phyloP scores from a whole-genome alignment of 1,140 invertebrate species.

The Ruditapes philippinarum region DNA sequence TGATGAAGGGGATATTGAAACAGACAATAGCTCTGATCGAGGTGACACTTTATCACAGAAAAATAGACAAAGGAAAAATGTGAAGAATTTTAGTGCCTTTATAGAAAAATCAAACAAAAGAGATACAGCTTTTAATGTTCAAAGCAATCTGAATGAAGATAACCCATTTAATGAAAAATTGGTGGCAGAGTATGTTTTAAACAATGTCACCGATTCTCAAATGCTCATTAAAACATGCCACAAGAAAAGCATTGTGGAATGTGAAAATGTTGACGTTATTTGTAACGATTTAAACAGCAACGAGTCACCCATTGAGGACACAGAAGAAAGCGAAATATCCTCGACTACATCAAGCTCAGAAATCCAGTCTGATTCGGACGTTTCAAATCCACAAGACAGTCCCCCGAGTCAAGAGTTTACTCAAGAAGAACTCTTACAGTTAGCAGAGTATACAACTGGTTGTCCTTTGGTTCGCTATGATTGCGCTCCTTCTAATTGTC shows the following conservation, averaged over 20 bases:
- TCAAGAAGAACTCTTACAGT: constrained; percentile 79
- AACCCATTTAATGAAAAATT: constrained; percentile 72
- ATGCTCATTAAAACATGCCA: constrained; percentile 61
- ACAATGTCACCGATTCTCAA: constrained; percentile 75
- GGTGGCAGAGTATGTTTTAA: constrained; percentile 77
- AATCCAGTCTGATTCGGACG: constrained; percentile 78
- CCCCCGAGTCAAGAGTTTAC: constrained; percentile 65
- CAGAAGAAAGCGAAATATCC: constrained; percentile 81
- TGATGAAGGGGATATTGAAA: constrained; percentile 58
- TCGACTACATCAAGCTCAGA: constrained; percentile 82
- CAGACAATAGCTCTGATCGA: constrained; percentile 62
- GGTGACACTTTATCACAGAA: constrained; percentile 31
- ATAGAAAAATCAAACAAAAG: constrained; percentile 80
- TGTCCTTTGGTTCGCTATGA: constrained; percentile 83
- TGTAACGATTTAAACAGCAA: constrained; percentile 84
- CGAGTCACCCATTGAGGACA: constrained; percentile 74
- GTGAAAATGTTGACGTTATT: constrained; percentile 84
- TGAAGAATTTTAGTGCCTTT: constrained; percentile 84
- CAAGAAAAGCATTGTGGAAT: constrained; percentile 80
- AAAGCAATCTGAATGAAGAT: constrained; percentile 40
- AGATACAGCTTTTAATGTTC: constrained; percentile 20
- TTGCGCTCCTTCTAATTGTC: constrained; percentile 80
- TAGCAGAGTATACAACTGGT: constrained; percentile 83
- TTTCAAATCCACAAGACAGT: constrained; percentile 60
- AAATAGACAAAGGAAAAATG: constrained; percentile 70